Conservation (phyloP, 2,888 invertebrate species). For the Sminthurides aquaticus region DNA sequence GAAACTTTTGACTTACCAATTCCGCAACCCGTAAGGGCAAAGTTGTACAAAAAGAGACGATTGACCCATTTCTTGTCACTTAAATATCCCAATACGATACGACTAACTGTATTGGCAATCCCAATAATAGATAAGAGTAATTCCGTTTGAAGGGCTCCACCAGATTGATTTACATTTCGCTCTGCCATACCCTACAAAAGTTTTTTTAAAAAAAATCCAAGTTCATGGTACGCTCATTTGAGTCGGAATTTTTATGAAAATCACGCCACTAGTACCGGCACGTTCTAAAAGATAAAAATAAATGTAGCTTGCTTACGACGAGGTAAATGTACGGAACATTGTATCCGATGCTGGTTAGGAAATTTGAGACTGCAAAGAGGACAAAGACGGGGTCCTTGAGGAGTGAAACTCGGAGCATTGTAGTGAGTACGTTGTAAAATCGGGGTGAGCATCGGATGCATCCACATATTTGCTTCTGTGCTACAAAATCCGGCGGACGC, state of each 20-base stretch:
- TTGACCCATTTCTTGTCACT: conserved; percentile 87
- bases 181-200: conserved; percentile 58
- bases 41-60: conserved; percentile 80
- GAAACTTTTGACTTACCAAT: conserved; percentile 56
- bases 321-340: conserved; percentile 87
- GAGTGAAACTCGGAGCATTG: conserved; percentile 80
- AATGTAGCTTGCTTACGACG: conserved; percentile 55
- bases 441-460: conserved; percentile 60
- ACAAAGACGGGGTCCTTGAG: conserved; percentile 79
- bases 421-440: conserved; percentile 61
- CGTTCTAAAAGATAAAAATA: background rate
- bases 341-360: conserved; percentile 89
- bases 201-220: conserved; percentile 5
- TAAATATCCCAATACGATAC: conserved; percentile 77
- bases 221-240: background rate
- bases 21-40: conserved; percentile 80
- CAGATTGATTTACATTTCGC: conserved; percentile 28
- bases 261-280: background rate
- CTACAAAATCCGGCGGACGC: conserved; percentile 21
- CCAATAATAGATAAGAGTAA: conserved; percentile 74
- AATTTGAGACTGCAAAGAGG: conserved; percentile 85
- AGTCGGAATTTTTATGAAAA: background rate
- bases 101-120: conserved; percentile 78
- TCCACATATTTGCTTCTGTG: conserved; percentile 43
- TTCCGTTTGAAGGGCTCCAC: conserved; percentile 50